Evolutionary conservation across 2,888 invertebrate species (phyloP), one percentile per base, ranked within the genome.

Genomic region (Cecidostiba fungosa): DNA sequence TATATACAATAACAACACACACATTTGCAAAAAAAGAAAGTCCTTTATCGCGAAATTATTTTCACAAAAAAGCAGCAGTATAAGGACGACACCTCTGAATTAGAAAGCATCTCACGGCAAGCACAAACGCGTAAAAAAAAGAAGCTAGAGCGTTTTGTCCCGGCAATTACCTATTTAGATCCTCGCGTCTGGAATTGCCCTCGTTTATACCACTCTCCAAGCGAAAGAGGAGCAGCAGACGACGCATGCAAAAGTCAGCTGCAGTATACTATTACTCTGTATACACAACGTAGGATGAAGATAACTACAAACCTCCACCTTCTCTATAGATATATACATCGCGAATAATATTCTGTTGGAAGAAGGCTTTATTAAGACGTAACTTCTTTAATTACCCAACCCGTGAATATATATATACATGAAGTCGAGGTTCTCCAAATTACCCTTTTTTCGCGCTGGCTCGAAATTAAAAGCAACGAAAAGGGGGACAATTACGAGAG

Each of bases 351-450:
- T 23, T 39, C 62, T 2, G 19, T 29, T 19, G 39, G 76, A 69
- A 1, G 76, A 69, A 1, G 54, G 54, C 70, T 87, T 88, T 88
- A 90, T 89, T 87, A 90, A 91, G 90, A 91, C 88, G 89, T 91
- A 89, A 91, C 90, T 91, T 89, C 91, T 91, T 91, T 91, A 91
- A 92, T 92, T 92, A 91, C 89, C 87, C 85, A 12, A 43, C 43
- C 43, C 87, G 82, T 74, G 69, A 0, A 8, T 77, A 80, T 78
- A 84, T 76, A 87, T 70, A 78, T 73, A 66, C 32, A 50, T 2
- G 4, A 32, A 14, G 3, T 47, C 4, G 14, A 50, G 50, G 23
- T 10, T 59, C 23, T 23, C 59, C 10, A 59, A 59, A n/a, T 23
- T 59, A 26, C 8, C 14, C 36, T 77, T 77, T 78, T 66, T 78